Conservation (phyloP, 2,797 vertebrate genomes). For the Peromyscus nudipes region DNA sequence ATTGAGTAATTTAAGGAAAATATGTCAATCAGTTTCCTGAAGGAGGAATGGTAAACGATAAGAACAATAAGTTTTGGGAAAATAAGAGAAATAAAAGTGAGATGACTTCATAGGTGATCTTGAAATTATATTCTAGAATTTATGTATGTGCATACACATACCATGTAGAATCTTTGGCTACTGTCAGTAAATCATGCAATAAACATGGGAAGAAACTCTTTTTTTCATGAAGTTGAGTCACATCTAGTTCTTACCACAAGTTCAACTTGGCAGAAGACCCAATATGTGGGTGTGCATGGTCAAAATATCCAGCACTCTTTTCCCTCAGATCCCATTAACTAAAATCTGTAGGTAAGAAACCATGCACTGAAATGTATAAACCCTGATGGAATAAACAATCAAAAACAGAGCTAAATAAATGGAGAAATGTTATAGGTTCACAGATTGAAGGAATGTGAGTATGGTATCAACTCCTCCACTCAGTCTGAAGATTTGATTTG, state of each 20-base stretch:
- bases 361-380: not conserved
- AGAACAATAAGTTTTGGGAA: not conserved
- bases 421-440: not conserved
- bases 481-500: not conserved
- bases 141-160: not conserved
- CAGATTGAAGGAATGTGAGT: not conserved
- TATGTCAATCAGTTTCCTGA: not conserved
- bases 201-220: not conserved
- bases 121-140: not conserved
- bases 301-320: not conserved
- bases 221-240: not conserved
- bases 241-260: not conserved
- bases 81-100: not conserved
- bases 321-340: not conserved
- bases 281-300: accelerated
- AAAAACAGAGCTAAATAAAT: not conserved
- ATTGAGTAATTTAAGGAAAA: not conserved
- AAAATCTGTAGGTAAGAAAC: not conserved
- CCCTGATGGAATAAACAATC: too few relatives aligned
- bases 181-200: not conserved
- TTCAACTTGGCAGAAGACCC: not conserved
- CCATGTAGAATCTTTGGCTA: not conserved
- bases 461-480: not conserved
- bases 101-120: not conserved
- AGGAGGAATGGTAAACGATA: not conserved